Conservation (phyloP, 2,888 invertebrate species). For the Oasisia sp. region DNA sequence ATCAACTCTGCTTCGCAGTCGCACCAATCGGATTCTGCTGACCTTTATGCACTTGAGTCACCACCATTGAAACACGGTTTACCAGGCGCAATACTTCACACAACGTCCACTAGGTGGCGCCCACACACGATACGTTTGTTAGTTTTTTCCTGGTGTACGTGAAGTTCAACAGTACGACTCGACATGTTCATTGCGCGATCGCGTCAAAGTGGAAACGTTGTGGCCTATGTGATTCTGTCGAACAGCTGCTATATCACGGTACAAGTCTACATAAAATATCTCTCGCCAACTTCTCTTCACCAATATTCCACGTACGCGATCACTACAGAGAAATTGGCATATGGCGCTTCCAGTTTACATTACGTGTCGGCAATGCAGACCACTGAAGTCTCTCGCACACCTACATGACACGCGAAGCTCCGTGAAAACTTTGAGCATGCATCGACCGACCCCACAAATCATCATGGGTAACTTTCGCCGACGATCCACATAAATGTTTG, state of each 20-base stretch:
- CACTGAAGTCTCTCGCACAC: neutral
- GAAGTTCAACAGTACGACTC: neutral
- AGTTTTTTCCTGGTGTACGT: neutral
- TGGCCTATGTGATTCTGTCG: no score
- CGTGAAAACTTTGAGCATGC: neutral
- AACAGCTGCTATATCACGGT: no score
- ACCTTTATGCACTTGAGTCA: neutral
- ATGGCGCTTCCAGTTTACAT: neutral
- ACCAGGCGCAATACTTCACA: neutral
- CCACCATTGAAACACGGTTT: neutral
- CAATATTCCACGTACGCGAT: neutral
- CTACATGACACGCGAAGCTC: neutral
- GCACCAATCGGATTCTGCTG: neutral
- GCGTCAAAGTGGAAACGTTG: no score
- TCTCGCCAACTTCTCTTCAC: neutral
- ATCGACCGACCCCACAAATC: neutral
- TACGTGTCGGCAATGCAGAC: neutral
- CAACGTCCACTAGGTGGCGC: conserved; percentile 6
- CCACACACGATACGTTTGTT: neutral
- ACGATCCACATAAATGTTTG: no score
- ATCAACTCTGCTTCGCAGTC: neutral
- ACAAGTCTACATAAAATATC: neutral
- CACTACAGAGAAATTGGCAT: neutral
- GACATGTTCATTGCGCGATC: neutral
- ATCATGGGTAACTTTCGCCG: neutral